Base-by-base conservation (phyloP, 2,888 invertebrate species). In the Eugnorisma glareosa region DNA sequence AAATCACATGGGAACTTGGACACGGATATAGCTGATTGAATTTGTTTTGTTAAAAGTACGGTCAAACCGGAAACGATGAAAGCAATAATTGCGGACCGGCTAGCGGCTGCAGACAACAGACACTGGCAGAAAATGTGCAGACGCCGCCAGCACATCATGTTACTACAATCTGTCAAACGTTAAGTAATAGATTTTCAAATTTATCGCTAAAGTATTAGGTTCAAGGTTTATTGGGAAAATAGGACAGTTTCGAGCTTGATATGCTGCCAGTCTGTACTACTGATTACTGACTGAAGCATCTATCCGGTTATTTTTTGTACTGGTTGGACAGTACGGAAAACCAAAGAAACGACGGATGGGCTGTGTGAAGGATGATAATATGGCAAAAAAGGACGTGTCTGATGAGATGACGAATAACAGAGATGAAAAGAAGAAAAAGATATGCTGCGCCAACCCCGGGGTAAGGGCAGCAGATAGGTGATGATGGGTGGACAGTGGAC, bases 1-100 rank as follows among this genome's bases (percentile, higher is more conserved):
- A 28, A 54, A 59, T 85, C 40, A 15, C 48, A 76, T 66, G 85
- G 48, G 70, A 81, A 71, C 54, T 73, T 45, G n/a, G 45, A 57
- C 21, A 40, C 3, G 2, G 8, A 54, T 59, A 51, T 48, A 54
- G 7, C 28, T 15, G 15, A 28, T 43, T n/a, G 43, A 51, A 57
- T 21, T 67, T 67, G 28, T 66, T 43, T 68, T 68, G 48, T 61
- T 63, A 43, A 21, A 66, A 54, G 21, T n/a, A 15, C 8, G 3
- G 18, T 74, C 15, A 64, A 64, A 64, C 15, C n/a, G 31, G 59
- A 59, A 21, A 18, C 59, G 1, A 1, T 59, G 59, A 31, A 18
- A 1, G 21, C 10, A 21, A 5, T 35, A 31, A 59, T 61, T 21
- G 31, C 21, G 13, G 28, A 59, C 31, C 28, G 28, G n/a, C n/a